Conservation (phyloP, 2,113 vertebrate genomes). For the Cheirogaleus medius region DNA sequence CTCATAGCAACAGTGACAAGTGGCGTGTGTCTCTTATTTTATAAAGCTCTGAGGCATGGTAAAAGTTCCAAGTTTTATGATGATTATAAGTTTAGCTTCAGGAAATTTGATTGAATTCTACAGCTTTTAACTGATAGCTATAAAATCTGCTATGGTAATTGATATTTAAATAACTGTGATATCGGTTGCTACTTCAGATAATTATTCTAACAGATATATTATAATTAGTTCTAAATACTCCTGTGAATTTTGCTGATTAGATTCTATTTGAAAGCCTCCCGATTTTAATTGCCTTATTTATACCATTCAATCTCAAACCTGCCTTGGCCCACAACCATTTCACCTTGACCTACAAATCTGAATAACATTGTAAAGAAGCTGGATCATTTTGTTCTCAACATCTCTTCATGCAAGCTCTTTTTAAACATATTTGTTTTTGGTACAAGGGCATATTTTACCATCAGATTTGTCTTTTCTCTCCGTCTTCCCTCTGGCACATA, state of each 20-base stretch:
- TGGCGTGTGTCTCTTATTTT: constrained; percentile 41
- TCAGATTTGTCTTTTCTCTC: not conserved
- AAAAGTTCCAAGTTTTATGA: constrained; percentile 37
- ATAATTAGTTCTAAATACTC: constrained; percentile 77
- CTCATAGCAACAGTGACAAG: not conserved
- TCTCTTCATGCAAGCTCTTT: not conserved
- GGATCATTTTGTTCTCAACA: not conserved
- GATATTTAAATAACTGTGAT: constrained; percentile 63
- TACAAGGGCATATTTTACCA: not conserved
- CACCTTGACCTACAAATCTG: constrained; percentile 60
- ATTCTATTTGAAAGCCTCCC: constrained; percentile 60
- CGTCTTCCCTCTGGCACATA: not conserved
- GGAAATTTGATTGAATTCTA: constrained; percentile 37
- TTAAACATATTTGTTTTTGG: not conserved
- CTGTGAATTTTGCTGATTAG: constrained; percentile 67
- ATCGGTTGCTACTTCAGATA: constrained; percentile 51
- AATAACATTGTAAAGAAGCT: not conserved
- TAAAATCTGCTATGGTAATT: constrained; percentile 61
- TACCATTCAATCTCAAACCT: constrained; percentile 32
- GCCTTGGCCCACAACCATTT: not conserved
- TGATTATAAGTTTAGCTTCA: constrained; percentile 51
- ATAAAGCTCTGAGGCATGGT: not conserved
- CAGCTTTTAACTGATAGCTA: not conserved
- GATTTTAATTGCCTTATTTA: constrained; percentile 67
- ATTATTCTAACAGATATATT: constrained; percentile 75